Conservation (phyloP, 2,113 vertebrate species). For the Psettodes erumei region DNA sequence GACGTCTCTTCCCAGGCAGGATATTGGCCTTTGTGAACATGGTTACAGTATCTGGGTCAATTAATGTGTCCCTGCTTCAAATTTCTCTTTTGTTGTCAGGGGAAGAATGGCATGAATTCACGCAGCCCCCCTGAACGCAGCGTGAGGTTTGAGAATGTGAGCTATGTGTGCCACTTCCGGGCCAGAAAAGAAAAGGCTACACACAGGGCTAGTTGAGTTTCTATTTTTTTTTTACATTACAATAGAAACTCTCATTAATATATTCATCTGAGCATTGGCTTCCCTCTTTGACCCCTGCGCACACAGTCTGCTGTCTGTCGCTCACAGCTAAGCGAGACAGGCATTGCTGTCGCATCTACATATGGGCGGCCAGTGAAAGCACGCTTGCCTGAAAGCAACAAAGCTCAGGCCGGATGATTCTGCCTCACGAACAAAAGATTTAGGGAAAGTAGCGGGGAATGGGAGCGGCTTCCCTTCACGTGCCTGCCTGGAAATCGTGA, state of each 20-base stretch:
- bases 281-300: slow-evolving; percentile 56
- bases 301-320: slow-evolving; percentile 50
- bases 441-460: slow-evolving; percentile 25
- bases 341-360: slow-evolving; percentile 30
- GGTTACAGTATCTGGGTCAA: slow-evolving; percentile 78
- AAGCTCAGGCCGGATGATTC: slow-evolving; percentile 39
- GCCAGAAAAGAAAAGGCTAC: slow-evolving; percentile 34
- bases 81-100: slow-evolving; percentile 71
- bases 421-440: slow-evolving; percentile 55
- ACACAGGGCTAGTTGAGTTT: slow-evolving; percentile 24
- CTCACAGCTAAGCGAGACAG: slow-evolving; percentile 26
- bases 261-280: slow-evolving; percentile 61
- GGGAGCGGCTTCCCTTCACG: slow-evolving; percentile 52
- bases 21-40: slow-evolving; percentile 77
- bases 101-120: slow-evolving; percentile 64
- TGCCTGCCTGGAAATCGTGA: slow-evolving; percentile 47
- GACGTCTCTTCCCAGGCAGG: slow-evolving; percentile 65
- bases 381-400: slow-evolving; percentile 31
- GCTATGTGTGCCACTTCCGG: slow-evolving; percentile 35
- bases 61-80: slow-evolving; percentile 73
- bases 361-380: slow-evolving; percentile 34
- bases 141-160: slow-evolving; percentile 42
- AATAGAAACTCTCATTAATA: slow-evolving; percentile 66
- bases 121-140: slow-evolving; percentile 49
- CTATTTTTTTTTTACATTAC: slow-evolving; percentile 37